These are phyloP conservation scores for Pecten maximus DNA, from an alignment of 2,888 invertebrate genomes.

Conservation along the genomic window DNA sequence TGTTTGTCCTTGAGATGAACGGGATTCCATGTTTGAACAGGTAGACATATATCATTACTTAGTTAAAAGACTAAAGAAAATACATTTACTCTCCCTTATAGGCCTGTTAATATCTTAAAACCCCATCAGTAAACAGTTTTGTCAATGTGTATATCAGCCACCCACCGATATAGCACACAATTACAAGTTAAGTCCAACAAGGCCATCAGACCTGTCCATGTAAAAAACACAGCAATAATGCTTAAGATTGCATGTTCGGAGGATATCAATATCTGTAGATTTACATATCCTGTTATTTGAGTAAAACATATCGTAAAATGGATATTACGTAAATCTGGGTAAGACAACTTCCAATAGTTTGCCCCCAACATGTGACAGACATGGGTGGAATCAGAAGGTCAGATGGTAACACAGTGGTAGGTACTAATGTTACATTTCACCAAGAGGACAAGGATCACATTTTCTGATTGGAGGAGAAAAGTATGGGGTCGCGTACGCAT, in stretches of 20 bases:
- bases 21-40: neutral
- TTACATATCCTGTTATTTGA: neutral
- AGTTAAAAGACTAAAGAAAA: neutral
- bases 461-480: too few relatives aligned
- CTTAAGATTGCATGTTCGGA: neutral
- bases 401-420: too few relatives aligned
- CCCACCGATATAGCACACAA: neutral
- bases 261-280: neutral
- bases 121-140: slow-evolving; percentile 1
- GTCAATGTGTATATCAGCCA: neutral
- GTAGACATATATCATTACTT: slow-evolving; percentile 7
- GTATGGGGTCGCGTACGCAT: too few relatives aligned
- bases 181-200: neutral
- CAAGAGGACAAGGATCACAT: too few relatives aligned
- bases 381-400: neutral
- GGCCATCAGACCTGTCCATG: neutral
- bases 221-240: neutral
- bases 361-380: neutral
- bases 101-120: neutral
- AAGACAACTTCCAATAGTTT: neutral
- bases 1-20: slow-evolving; percentile 30
- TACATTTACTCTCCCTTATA: neutral
- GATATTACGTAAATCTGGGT: neutral
- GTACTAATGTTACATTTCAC: too few relatives aligned
- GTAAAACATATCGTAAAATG: neutral